These are phyloP conservation scores for Sicus ferrugineus DNA, from an alignment of 2,888 invertebrate species.

Conservation along the genomic window DNA sequence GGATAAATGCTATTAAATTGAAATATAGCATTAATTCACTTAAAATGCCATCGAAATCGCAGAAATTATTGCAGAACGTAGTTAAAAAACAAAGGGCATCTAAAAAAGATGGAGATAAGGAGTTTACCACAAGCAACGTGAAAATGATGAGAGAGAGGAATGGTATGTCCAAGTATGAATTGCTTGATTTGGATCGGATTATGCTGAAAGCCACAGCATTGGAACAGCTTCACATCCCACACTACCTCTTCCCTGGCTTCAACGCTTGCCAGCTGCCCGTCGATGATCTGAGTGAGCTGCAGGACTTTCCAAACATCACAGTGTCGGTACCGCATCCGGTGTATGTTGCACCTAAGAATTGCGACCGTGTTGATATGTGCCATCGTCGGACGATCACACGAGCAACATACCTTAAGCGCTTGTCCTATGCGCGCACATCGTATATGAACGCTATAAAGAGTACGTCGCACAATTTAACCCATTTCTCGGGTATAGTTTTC, in stretches of 20 bases:
- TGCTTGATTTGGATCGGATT: too few species aligned
- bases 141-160: too few species aligned
- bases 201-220: slow-evolving; percentile 18
- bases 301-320: slow-evolving; percentile 36
- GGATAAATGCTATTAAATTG: too few species aligned
- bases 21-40: too few species aligned
- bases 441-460: slow-evolving; percentile 43
- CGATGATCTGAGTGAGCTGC: slow-evolving; percentile 34
- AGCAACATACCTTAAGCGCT: slow-evolving; percentile 31
- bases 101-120: too few species aligned
- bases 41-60: background rate
- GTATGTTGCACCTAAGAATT: slow-evolving; percentile 39
- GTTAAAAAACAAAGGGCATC: background rate
- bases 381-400: slow-evolving; percentile 42
- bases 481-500: background rate
- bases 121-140: too few species aligned
- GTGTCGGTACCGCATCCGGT: slow-evolving; percentile 44
- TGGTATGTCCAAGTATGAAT: too few species aligned
- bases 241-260: slow-evolving; percentile 43
- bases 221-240: slow-evolving; percentile 17
- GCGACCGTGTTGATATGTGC: slow-evolving; percentile 46
- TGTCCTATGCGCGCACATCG: slow-evolving; percentile 30
- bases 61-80: background rate
- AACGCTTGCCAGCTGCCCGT: slow-evolving; percentile 40
- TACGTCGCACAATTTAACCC: slow-evolving; percentile 32